Base-by-base conservation (phyloP, 2,113 vertebrate genomes). In the Cryptotis parvus region DNA sequence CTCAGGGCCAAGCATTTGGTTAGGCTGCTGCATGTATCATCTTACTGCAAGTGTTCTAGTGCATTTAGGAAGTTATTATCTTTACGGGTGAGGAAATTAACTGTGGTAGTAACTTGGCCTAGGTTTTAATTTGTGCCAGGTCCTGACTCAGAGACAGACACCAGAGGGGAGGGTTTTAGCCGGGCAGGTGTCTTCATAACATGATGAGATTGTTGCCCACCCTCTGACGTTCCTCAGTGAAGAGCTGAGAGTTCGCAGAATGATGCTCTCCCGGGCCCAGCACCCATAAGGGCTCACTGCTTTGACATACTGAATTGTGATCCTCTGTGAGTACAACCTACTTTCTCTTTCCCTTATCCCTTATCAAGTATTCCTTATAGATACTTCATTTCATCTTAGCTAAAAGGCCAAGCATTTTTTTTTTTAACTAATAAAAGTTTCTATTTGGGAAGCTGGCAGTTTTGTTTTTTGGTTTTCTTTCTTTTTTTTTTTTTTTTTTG, bases 81-180 rank as follows among this genome's bases (percentile, higher is more conserved):
- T 81, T 90, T 86, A 74, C 4, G 41, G 24, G 39, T 65, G 74
- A 90, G 74, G 43, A 90, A 41, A 89, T 90, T 39, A 65, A 90
- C 82, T 27, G 66, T 31, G 78, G 58, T 49, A 74, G 24, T 58
- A 39, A 90, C 2, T 49, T 82, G 27, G 29, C 39, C 15, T 63
- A n/a, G 65, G 33, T 82, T 52, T 52, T 14, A 29, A 43, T n/a
- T 6, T 52, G 63, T 33, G 75, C 24, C 29, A 11, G 41, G 63
- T 4, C 20, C 45, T 12, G 45, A 45, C 43, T n/a, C n/a, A 84
- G 33, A 76, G 31, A 29, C 37, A 22, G 20, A 29, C 41, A 52
- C 16, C 37, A 39, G 55, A 81, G 14, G 35, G 24, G 11, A 65
- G 11, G 63, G 20, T 58, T 29, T 37, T 45, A 31, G 82, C 22